These are phyloP conservation scores for Nerophis ophidion DNA, from an alignment of 2,113 vertebrate species.

Conservation along the genomic window DNA sequence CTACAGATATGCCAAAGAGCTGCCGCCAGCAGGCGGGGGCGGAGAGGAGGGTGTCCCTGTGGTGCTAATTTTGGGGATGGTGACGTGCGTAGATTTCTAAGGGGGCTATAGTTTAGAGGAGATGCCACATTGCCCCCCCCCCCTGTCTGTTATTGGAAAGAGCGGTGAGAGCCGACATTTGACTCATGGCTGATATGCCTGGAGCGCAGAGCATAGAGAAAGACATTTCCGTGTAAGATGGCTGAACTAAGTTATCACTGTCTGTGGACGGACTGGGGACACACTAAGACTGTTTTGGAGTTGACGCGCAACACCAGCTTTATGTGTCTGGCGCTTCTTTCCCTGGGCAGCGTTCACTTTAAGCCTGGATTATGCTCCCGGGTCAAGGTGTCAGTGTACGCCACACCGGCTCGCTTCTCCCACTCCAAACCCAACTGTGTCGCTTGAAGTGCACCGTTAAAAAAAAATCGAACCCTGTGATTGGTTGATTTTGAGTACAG, in stretches of 20 bases:
- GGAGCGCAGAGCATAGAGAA: constrained; percentile 31
- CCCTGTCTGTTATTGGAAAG: constrained; percentile 42
- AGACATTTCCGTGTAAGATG: constrained; percentile 44
- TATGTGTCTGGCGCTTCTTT: constrained; percentile 38
- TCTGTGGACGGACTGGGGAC: constrained; percentile 28
- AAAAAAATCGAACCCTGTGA: no score
- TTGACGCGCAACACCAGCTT: constrained; percentile 21
- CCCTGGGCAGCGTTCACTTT: constrained; percentile 27
- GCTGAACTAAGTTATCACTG: constrained; percentile 17
- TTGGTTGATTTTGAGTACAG: no score
- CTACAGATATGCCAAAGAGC: constrained; percentile 71
- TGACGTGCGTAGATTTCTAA: constrained; percentile 68
- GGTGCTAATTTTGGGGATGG: constrained; percentile 73
- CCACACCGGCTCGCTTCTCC: no score
- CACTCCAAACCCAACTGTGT: no score
- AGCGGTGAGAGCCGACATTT: constrained; percentile 48
- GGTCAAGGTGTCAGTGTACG: no score
- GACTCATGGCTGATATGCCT: constrained; percentile 48
- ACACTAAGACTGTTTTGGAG: constrained; percentile 40
- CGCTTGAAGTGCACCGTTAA: no score
- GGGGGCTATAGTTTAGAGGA: constrained; percentile 48
- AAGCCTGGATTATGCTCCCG: no score
- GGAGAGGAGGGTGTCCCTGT: constrained; percentile 63
- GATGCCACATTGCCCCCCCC: constrained; percentile 49
- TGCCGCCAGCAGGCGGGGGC: constrained; percentile 60